phyloP scores from a whole-genome alignment of 1,140 invertebrate species.

The Aleiodes sp. region DNA sequence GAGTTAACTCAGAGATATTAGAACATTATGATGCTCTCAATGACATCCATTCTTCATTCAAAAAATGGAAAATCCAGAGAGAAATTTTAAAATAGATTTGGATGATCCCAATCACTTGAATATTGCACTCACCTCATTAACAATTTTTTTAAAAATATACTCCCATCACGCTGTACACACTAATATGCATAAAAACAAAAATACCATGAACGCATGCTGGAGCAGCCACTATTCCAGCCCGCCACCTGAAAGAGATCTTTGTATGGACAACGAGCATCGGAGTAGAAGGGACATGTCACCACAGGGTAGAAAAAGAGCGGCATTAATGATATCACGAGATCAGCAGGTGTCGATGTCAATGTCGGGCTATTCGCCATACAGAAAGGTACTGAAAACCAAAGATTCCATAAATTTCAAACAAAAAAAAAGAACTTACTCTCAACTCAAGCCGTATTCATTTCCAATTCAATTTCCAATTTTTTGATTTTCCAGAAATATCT shows the following conservation, averaged over 20 bases:
- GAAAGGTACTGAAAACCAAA: slow-evolving; percentile 51
- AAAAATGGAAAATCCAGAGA: background rate
- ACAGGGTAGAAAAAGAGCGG: slow-evolving; percentile 75
- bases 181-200: slow-evolving; percentile 39
- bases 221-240: slow-evolving; percentile 69
- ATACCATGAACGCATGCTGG: slow-evolving; percentile 53
- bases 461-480: background rate
- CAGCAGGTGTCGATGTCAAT: slow-evolving; percentile 61
- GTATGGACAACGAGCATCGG: slow-evolving; percentile 65
- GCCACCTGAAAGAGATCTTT: slow-evolving; percentile 71
- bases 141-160: slow-evolving; percentile 37
- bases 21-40: background rate
- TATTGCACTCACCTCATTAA: slow-evolving; percentile 48
- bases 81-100: background rate
- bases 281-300: slow-evolving; percentile 81
- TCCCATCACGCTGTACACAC: slow-evolving; percentile 28
- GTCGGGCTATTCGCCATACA: slow-evolving; percentile 61
- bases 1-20: background rate
- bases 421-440: too few relatives aligned
- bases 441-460: background rate
- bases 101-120: background rate
- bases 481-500: too few relatives aligned
- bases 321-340: slow-evolving; percentile 71
- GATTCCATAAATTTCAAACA: background rate
- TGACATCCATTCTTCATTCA: background rate